Base-by-base conservation (phyloP, 2,797 vertebrate species). In the Melopsittacus undulatus region DNA sequence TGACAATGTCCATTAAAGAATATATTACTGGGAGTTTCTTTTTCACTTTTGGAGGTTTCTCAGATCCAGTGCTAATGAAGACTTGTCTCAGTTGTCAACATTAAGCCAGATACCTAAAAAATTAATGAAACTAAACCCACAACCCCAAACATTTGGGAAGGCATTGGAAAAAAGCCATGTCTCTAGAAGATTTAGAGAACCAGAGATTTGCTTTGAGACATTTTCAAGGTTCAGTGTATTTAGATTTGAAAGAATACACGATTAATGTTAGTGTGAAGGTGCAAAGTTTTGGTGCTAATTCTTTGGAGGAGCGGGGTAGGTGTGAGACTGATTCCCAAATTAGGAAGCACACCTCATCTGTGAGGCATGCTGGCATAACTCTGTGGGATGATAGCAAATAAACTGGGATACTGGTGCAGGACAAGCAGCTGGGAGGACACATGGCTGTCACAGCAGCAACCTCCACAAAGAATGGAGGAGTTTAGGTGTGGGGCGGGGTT, bases 91-190 rank as follows among this genome's bases (percentile, higher is more conserved):
- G 27, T 68, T 95, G 59, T 74, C 73, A 87, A 6, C 72, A 49
- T 89, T 51, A 92, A 72, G 27, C 2, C 15, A 72, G 10, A 42
- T 24, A 67, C 12, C 14, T 62, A 34, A 38, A 56, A 91, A 24
- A 11, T 40, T 12, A 45, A 34, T 23, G 2, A 48, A 52, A 40
- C 3, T 48, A 78, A 75, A 17, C 3, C 2, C 3, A 6, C 18
- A 61, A 3, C 0, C 3, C 4, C 22, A 57, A 57, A 34, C 0
- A 3, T 74, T 74, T 80, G 69, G 16, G 4, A 83, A 86, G 3
- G 4, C 5, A 42, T 62, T 69, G 79, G 26, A 27, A 52, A 79
- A 57, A 56, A 62, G 6, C 16, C 36, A 16, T 0, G 3, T 13
- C 4, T 51, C 19, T 52, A 22, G 43, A 16, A 78, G 30, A 18